Evolutionary conservation across 2,888 invertebrate genomes (phyloP), one percentile per base, ranked within the genome.

Genomic region (Drosophila infuscata): DNA sequence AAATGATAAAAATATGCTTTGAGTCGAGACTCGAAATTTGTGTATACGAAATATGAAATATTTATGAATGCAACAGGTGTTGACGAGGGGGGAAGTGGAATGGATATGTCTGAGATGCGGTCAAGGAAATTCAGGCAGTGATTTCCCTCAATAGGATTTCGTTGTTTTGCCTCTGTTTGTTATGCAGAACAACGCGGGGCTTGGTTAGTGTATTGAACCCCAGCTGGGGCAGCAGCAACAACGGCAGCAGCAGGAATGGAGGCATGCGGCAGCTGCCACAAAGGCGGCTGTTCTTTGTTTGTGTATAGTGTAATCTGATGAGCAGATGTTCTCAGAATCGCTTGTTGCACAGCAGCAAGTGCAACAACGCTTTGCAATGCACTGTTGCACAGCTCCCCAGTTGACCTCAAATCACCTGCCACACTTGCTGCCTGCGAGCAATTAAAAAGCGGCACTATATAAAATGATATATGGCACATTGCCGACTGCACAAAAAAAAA

Each of bases 351-450:
- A 62, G 69, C 75, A 72, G 82, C 82, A 83, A 87, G 81, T 75
- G 83, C 76, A 70, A 33, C 43, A 71, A 32, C 36, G 56, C 51
- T n/a, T 41, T 60, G 41, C 76, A 64, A 67, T 58, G 70, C 70
- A 15, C 46, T 20, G 20, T 46, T 53, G 17, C 25, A 25, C 25
- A 25, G 25, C 35, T 25, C 74, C 70, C 81, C 74, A 78, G 79
- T 71, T 90, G 91, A 89, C 90, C 91, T 72, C 68, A 85, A 84
- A 91, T 88, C 83, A 90, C 90, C 91, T 91, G 91, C 79, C 60
- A 78, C 76, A 83, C 52, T 60, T 69, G 65, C 68, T 12, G 70
- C 49, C 25, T 46, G 17, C 30, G 41, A 49, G 71, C 69, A 83
- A 81, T 83, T 82, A 67, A 74, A 72, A 76, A 4, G 46, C 15